These are phyloP conservation scores for Molossus alvarezi DNA, from an alignment of 2,797 vertebrate species.

Conservation along the genomic window DNA sequence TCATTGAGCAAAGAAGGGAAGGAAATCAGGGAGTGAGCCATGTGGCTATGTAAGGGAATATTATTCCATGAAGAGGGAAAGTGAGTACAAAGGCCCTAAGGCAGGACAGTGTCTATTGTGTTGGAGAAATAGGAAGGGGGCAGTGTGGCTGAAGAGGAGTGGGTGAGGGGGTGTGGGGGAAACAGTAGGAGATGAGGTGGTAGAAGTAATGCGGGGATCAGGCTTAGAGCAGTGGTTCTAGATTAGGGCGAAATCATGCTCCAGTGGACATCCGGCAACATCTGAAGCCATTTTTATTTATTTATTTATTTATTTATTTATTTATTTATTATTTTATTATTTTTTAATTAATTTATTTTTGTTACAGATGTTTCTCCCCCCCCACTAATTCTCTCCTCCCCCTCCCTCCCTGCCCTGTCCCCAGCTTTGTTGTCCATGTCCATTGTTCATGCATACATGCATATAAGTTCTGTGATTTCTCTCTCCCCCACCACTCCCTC, in stretches of 20 bases:
- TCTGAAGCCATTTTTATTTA: neutral
- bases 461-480: too few relatives aligned
- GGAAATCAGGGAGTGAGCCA: neutral
- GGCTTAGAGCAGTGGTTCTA: neutral
- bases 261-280: neutral
- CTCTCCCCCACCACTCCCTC: too few relatives aligned
- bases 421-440: too few relatives aligned
- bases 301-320: too few relatives aligned
- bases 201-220: neutral
- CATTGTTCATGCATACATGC: too few relatives aligned
- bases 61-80: neutral
- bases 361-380: too few relatives aligned
- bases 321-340: too few relatives aligned
- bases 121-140: neutral
- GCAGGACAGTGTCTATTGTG: neutral
- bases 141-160: neutral
- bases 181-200: neutral
- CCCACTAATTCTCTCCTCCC: too few relatives aligned
- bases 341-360: too few relatives aligned
- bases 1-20: slow-evolving; percentile 13
- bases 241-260: neutral
- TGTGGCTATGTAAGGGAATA: neutral
- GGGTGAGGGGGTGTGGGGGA: neutral
- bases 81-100: neutral
- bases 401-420: too few relatives aligned